These are phyloP conservation scores for Drosophila miranda DNA, from an alignment of 1,140 invertebrate genomes.

Conservation along the genomic window DNA sequence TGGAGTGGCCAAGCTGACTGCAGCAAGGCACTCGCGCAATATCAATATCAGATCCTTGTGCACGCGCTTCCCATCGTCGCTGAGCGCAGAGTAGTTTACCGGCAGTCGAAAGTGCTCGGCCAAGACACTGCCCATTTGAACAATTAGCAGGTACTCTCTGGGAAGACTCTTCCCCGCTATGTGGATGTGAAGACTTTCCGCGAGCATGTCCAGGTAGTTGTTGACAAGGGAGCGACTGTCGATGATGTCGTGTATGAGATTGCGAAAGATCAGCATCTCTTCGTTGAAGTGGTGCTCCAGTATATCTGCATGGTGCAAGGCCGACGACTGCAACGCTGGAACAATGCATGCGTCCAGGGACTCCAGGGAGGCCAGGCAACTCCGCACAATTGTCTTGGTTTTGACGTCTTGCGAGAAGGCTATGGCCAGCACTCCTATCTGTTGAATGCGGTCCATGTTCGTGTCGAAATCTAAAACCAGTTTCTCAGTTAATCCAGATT, in stretches of 20 bases:
- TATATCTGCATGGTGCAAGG: slow-evolving; percentile 46
- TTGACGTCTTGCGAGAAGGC: slow-evolving; percentile 67
- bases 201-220: slow-evolving; percentile 63
- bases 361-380: slow-evolving; percentile 73
- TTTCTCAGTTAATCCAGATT: slow-evolving; percentile 27
- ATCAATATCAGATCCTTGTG: slow-evolving; percentile 65
- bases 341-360: slow-evolving; percentile 69
- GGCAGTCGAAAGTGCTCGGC: slow-evolving; percentile 60
- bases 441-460: slow-evolving; percentile 70
- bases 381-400: slow-evolving; percentile 69
- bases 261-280: slow-evolving; percentile 64
- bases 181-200: slow-evolving; percentile 35
- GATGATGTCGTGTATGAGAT: slow-evolving; percentile 70
- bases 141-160: slow-evolving; percentile 29
- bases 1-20: slow-evolving; percentile 37
- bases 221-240: slow-evolving; percentile 62
- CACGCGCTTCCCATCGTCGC: slow-evolving; percentile 32
- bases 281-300: slow-evolving; percentile 71
- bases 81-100: slow-evolving; percentile 44
- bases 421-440: slow-evolving; percentile 77
- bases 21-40: slow-evolving; percentile 64
- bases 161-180: slow-evolving; percentile 26
- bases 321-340: slow-evolving; percentile 55
- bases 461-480: slow-evolving; percentile 65
- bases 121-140: slow-evolving; percentile 64